phyloP scores from a whole-genome alignment of 2,113 vertebrate genomes.

The Psephotus haematonotus region DNA sequence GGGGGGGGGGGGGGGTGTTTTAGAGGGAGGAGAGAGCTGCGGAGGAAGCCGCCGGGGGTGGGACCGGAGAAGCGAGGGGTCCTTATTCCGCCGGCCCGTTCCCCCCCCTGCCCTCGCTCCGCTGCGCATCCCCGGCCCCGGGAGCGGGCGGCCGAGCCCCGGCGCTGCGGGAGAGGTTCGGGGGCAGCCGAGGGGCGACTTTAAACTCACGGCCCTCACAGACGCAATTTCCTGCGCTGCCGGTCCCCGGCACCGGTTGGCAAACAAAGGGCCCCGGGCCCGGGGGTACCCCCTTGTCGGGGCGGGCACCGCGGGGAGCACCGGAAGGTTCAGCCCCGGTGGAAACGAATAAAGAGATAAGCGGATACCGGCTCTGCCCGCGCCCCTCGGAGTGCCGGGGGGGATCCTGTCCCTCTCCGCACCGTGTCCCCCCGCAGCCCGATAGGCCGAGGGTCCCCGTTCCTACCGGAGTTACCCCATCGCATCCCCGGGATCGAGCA shows the following conservation, averaged over 20 bases:
- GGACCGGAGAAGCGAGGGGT: not conserved
- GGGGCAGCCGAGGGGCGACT: not conserved
- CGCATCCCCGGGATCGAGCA: not conserved
- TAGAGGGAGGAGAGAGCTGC: not conserved
- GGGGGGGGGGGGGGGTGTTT: too few species aligned
- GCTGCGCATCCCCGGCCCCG: not conserved
- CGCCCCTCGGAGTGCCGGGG: too few species aligned
- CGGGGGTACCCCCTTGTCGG: not conserved
- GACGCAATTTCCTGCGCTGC: slow-evolving; percentile 80
- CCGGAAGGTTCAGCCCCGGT: not conserved
- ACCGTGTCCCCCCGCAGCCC: not conserved
- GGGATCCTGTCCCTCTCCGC: not conserved
- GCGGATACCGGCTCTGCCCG: not conserved
- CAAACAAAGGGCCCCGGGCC: slow-evolving; percentile 31
- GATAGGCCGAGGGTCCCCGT: not conserved
- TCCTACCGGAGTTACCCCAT: not conserved
- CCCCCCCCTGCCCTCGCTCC: not conserved
- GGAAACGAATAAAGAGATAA: not conserved
- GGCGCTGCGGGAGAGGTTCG: not conserved
- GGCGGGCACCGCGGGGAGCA: not conserved
- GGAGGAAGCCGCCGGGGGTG: not conserved
- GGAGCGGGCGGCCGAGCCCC: not conserved
- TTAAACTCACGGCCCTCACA: slow-evolving; percentile 55
- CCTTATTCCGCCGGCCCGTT: not conserved
- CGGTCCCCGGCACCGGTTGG: slow-evolving; percentile 66